phyloP scores from a whole-genome alignment of 2,113 vertebrate species.

The Panurus biarmicus region DNA sequence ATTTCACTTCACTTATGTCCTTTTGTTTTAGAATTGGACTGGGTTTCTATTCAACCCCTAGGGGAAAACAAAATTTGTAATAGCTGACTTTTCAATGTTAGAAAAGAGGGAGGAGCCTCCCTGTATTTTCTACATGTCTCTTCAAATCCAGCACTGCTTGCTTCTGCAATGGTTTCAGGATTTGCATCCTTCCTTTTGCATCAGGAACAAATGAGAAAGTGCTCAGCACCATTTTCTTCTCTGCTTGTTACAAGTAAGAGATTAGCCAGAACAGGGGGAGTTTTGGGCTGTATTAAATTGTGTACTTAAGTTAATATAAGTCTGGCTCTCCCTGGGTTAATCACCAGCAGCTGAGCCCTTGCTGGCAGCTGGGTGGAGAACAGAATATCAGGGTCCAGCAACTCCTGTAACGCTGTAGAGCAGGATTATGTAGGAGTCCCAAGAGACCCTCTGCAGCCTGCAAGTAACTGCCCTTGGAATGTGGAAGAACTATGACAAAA shows the following conservation, averaged over 20 bases:
- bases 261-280: neutral
- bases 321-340: neutral
- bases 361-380: neutral
- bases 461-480: slow-evolving; percentile 11
- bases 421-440: neutral
- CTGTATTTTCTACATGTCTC: neutral
- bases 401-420: neutral
- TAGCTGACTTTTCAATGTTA: neutral
- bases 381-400: neutral
- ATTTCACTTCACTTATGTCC: neutral
- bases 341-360: neutral
- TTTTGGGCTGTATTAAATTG: neutral
- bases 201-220: neutral
- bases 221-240: neutral
- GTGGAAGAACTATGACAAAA: neutral
- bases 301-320: neutral
- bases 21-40: neutral
- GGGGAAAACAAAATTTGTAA: neutral
- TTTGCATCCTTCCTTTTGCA: neutral
- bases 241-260: neutral
- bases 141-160: neutral
- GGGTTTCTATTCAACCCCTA: neutral
- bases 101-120: neutral
- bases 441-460: neutral
- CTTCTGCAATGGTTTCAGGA: neutral